Percentiles rank a stretch among this genome's conserved stretches.
Evolutionary conservation across 2,888 invertebrate species (phyloP).

Genomic region (Tuberolachnus salignus): DNA sequence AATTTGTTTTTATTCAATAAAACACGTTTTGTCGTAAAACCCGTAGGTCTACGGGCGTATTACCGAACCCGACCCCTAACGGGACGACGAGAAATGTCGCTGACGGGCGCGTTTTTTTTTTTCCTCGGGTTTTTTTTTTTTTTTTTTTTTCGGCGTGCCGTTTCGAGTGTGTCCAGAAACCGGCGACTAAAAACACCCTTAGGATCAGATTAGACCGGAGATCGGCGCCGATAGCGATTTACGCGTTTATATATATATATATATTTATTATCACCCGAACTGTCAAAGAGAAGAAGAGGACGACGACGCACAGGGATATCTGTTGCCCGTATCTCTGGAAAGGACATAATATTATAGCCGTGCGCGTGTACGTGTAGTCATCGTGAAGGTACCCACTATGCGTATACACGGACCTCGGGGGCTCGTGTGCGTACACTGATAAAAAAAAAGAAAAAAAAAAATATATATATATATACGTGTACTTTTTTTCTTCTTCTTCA

Average conservation of each 20-base stretch:
- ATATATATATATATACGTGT: not conserved
- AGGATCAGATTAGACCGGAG: conserved; percentile 21
- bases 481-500: conserved; percentile 12
- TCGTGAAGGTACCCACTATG: too few species aligned
- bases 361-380: not conserved
- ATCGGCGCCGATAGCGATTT: conserved; percentile 25
- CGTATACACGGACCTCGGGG: too few species aligned
- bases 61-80: too few species aligned
- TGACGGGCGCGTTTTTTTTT: conserved; percentile 23
- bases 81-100: conserved; percentile 9
- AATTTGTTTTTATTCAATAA: too few species aligned
- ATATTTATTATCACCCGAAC: conserved; percentile 53
- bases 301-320: conserved; percentile 35
- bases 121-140: too few species aligned
- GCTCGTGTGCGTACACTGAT: not conserved
- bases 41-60: too few species aligned
- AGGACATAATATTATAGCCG: conserved; percentile 13
- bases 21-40: too few species aligned
- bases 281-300: conserved; percentile 31
- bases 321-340: conserved; percentile 42
- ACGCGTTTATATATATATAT: conserved; percentile 42
- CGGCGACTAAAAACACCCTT: conserved; percentile 42
- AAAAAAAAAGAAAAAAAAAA: conserved; percentile 25
- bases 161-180: conserved; percentile 27
- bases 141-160: not conserved